A percentile compares a stretch with the other conserved stretches of the same genome.
Conservation (phyloP, 2,113 vertebrate genomes). For the Gasterosteus aculeatus region DNA sequence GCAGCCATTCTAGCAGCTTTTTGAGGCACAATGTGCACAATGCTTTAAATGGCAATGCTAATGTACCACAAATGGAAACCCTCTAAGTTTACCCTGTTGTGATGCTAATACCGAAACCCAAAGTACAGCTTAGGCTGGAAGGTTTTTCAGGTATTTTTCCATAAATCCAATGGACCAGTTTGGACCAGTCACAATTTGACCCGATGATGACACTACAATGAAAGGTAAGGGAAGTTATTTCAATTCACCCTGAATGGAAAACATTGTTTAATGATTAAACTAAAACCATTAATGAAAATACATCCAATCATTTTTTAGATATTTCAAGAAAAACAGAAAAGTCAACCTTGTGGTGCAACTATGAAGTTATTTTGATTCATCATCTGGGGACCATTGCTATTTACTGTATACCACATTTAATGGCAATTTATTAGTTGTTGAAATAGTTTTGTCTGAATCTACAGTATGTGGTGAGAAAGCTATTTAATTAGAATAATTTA, state of each 20-base stretch:
- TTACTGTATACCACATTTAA: not conserved
- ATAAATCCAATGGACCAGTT: not conserved
- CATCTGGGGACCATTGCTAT: not conserved
- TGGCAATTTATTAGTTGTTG: not conserved
- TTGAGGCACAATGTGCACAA: not conserved
- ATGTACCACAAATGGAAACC: not conserved
- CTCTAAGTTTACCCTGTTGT: not conserved
- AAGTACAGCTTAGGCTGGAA: not conserved
- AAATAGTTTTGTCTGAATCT: not conserved
- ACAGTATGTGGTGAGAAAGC: not conserved
- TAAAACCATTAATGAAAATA: not conserved
- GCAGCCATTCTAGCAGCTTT: not conserved
- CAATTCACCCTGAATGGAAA: not conserved
- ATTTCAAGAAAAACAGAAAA: not conserved
- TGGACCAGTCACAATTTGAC: not conserved
- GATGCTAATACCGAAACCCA: not conserved
- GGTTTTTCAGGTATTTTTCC: conserved; percentile 1
- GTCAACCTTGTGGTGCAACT: not conserved
- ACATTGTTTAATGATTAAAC: not conserved
- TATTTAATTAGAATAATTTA: not conserved
- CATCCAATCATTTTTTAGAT: not conserved
- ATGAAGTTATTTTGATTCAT: not conserved
- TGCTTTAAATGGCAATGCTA: not conserved
- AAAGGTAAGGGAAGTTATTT: not conserved
- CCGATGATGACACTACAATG: not conserved